Conservation (phyloP, 1,140 invertebrate species). For the Helicorthomorpha holstii region DNA sequence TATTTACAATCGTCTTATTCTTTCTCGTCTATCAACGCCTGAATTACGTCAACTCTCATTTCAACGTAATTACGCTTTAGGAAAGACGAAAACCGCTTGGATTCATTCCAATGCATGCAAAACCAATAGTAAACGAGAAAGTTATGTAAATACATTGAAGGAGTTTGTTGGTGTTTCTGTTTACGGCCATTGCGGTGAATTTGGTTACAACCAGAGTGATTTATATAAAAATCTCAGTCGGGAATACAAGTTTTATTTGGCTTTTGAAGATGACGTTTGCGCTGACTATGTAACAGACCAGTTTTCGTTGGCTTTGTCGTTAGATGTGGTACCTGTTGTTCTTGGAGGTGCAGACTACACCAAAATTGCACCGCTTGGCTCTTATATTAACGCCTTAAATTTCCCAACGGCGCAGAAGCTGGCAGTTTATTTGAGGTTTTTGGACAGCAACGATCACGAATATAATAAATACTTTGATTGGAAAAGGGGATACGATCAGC, state of each 20-base stretch:
- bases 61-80: neutral
- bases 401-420: slow-evolving; percentile 16
- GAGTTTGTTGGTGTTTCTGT: slow-evolving; percentile 41
- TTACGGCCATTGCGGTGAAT: slow-evolving; percentile 41
- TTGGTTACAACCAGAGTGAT: neutral
- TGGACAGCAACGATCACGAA: slow-evolving; percentile 15
- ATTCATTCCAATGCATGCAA: slow-evolving; percentile 48
- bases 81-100: slow-evolving; percentile 20
- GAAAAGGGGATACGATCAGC: slow-evolving; percentile 7
- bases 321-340: slow-evolving; percentile 20
- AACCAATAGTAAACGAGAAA: slow-evolving; percentile 31
- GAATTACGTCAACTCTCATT: neutral
- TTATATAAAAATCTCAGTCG: neutral
- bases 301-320: slow-evolving; percentile 11
- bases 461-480: slow-evolving; percentile 22
- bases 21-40: neutral
- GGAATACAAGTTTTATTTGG: slow-evolving; percentile 25
- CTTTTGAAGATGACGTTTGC: slow-evolving; percentile 31
- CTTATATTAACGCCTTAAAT: slow-evolving; percentile 23
- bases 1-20: slow-evolving; percentile 5
- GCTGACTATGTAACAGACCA: slow-evolving; percentile 32
- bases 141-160: slow-evolving; percentile 35
- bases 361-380: slow-evolving; percentile 20
- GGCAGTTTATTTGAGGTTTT: slow-evolving; percentile 15
- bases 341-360: slow-evolving; percentile 24